Evolutionary conservation across 2,888 invertebrate species (phyloP), one percentile per base, ranked within the genome.

Genomic region (Adelognathus sp.): DNA sequence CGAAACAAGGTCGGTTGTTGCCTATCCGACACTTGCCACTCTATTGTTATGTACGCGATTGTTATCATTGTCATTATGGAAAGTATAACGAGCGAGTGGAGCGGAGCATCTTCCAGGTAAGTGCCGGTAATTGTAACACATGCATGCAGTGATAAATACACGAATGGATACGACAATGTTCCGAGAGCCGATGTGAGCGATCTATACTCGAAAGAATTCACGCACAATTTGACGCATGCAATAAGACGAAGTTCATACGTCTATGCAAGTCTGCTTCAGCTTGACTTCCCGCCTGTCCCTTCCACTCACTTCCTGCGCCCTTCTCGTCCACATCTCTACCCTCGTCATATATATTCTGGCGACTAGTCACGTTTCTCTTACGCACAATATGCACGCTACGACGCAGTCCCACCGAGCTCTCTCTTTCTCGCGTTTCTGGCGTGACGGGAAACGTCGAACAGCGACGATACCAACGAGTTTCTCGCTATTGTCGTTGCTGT

Each of bases 1-100:
- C 73, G 54, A 64, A 73, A 73, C 46, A 56, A 56, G 77, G 67
- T 69, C 73, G n/a, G 72, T 77, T 69, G 73, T 73, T 63, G 50
- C 39, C 41, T 67, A 67, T 60, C 39, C 54, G 63, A 77, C 71
- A 61, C 71, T 63, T 24, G 61, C 14, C 31, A 14, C 27, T n/a
- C 41, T 58, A 67, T 52, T 27, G 54, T 54, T 54, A 16, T 44
- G 16, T 54, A 14, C 27, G 31, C 39, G 18, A 18, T 54, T 56
- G 31, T 56, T 31, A 18, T 31, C 29, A 54, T 61, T 66, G 41
- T 69, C 44, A 66, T 66, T 54, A 54, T 76, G 71, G 39, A 46
- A 67, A 76, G 60, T 54, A 27, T 39, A n/a, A 11, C 71, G 21
- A 52, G 50, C 27, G 52, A 14, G 60, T 61, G 54, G 21, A 61